Conservation (phyloP, 2,113 vertebrate species). For the Taurulus bubalis region DNA sequence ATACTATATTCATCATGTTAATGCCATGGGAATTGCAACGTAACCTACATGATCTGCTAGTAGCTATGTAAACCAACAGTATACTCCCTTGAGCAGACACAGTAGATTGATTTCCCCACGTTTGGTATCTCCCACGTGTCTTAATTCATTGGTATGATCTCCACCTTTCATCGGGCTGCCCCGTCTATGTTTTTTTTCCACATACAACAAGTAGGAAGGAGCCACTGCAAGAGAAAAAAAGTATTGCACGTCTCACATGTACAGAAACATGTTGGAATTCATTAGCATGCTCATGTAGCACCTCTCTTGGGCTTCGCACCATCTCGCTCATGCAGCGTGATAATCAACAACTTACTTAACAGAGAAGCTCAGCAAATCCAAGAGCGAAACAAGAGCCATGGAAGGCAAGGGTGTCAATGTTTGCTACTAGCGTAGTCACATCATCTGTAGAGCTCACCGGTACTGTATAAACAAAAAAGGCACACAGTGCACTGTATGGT, state of each 20-base stretch:
- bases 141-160: slow-evolving; percentile 38
- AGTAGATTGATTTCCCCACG: slow-evolving; percentile 32
- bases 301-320: slow-evolving; percentile 42
- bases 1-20: slow-evolving; percentile 30
- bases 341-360: slow-evolving; percentile 53
- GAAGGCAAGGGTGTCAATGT: slow-evolving; percentile 16
- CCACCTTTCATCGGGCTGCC: slow-evolving; percentile 37
- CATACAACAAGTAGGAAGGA: not conserved
- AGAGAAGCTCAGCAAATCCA: slow-evolving; percentile 18
- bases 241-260: slow-evolving; percentile 10
- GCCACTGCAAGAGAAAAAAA: slow-evolving; percentile 2
- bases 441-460: not conserved
- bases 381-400: slow-evolving; percentile 11
- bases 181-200: not conserved
- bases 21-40: slow-evolving; percentile 32
- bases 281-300: slow-evolving; percentile 57
- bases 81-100: slow-evolving; percentile 24
- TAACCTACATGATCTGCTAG: slow-evolving; percentile 37
- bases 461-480: not conserved
- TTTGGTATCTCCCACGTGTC: not conserved
- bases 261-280: slow-evolving; percentile 37
- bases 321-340: slow-evolving; percentile 29
- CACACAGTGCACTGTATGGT: not conserved
- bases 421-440: not conserved
- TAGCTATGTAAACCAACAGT: slow-evolving; percentile 56